Conservation (phyloP, 2,797 vertebrate species). For the Sebastes kiyomatsui region DNA sequence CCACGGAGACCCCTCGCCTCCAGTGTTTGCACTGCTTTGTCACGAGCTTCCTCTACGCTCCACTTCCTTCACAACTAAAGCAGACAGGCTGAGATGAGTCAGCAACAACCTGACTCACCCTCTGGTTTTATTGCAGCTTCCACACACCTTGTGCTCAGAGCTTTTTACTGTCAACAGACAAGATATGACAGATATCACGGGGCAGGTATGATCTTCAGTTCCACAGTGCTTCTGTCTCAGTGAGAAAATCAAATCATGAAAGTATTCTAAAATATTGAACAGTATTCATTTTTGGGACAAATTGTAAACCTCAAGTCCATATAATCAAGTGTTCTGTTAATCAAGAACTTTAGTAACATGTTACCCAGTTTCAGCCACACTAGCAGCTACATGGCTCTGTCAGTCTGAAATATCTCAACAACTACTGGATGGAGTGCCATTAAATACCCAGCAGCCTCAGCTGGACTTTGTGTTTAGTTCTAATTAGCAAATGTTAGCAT, state of each 20-base stretch:
- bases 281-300: not conserved
- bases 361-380: not conserved
- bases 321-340: not conserved
- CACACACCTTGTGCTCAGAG: conserved; percentile 48
- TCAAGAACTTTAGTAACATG: not conserved
- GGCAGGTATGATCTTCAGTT: not conserved
- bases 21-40: conserved; percentile 54
- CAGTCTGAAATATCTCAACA: too few species aligned
- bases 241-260: not conserved
- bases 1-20: conserved; percentile 43
- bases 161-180: conserved; percentile 42
- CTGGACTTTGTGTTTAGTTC: not conserved
- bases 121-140: conserved; percentile 47
- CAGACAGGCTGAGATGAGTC: conserved; percentile 73
- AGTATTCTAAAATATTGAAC: not conserved
- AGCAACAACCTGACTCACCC: conserved; percentile 65
- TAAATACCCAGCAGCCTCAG: not conserved
- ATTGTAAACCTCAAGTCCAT: not conserved
- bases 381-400: not conserved
- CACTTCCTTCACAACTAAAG: conserved; percentile 58
- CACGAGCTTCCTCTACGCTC: conserved; percentile 63
- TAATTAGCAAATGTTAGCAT: not conserved
- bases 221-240: not conserved
- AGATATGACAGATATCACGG: conserved; percentile 21
- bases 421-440: not conserved